Base-by-base conservation (phyloP, 2,888 invertebrate species). In the Thecophora atra region DNA sequence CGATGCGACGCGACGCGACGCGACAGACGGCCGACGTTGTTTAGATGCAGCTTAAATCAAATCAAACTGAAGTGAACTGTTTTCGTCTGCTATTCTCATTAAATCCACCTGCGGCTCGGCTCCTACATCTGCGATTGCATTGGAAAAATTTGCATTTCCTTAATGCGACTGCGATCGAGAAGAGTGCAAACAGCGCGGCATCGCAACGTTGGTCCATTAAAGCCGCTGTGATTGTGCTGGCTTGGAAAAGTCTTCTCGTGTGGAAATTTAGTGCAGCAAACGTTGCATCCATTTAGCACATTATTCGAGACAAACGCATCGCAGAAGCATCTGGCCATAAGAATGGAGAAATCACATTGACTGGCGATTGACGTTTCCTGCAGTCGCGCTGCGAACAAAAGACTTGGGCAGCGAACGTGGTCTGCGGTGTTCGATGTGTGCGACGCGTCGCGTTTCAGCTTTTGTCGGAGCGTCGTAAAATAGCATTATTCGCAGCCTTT, bases 91-190 rank as follows among this genome's bases (percentile, higher is more conserved):
- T 42, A 69, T 72, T 69, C 69, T 69, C 68, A 72, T 72, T 68
- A 69, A 72, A 64, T 67, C 60, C 72, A 72, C 64, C 69, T 72
- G 68, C 56, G 64, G 56, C 56, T 67, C 65, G 64, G 56, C 60
- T 58, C 13, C 30, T 21, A 42, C 26, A 24, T 2, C 62, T 24
- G 17, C 52, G 66, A 3, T n/a, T 30, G 26, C 37, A 60, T 47
- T 47, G 17, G 19, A 37, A 13, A 68, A 72, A 72, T 64, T 68
- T 72, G 69, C 69, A 72, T 72, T 72, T 72, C 69, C 56, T 19
- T 56, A 24, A 64, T 67, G 72, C n/a, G 21, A 51, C 58, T 51
- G 62, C 6, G 51, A 60, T 28, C 19, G n/a, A 44, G 11, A 26
- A 0, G 28, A 51, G 51, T 28, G 11, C 65, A 24, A n/a, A 26